A percentile compares a stretch with the other conserved stretches of the same genome.
Evolutionary conservation across 2,888 invertebrate species (phyloP).

Genomic region (Trichopria drosophilae): DNA sequence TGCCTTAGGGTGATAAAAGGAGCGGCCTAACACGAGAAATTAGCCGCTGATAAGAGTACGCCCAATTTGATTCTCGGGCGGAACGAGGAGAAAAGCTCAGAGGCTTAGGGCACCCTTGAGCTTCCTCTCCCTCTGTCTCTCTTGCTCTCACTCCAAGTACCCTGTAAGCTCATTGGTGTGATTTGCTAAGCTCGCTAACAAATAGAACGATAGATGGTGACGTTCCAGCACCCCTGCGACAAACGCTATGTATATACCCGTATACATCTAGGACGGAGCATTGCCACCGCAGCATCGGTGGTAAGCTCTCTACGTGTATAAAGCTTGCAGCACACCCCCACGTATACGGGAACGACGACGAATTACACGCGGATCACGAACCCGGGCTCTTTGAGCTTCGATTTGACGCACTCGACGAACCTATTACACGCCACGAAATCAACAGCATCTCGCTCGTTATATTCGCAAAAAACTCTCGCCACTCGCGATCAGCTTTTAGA

Average conservation of each 20-base stretch:
- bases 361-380: slow-evolving; percentile 55
- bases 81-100: slow-evolving; percentile 49
- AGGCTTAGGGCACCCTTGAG: too few relatives aligned
- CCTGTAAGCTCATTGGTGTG: slow-evolving; percentile 56
- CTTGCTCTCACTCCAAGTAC: slow-evolving; percentile 42
- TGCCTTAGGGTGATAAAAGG: too few relatives aligned
- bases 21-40: too few relatives aligned
- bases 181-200: slow-evolving; percentile 59
- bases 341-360: slow-evolving; percentile 40
- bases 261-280: slow-evolving; percentile 31
- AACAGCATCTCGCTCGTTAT: too few relatives aligned
- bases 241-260: slow-evolving; percentile 13
- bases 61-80: slow-evolving; percentile 32
- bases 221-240: slow-evolving; percentile 44
- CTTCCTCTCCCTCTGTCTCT: too few relatives aligned
- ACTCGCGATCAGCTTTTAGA: neutral
- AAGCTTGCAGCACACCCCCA: too few relatives aligned
- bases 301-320: too few relatives aligned
- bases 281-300: slow-evolving; percentile 32
- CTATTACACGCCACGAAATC: slow-evolving; percentile 32
- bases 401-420: slow-evolving; percentile 51
- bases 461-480: too few relatives aligned
- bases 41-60: too few relatives aligned
- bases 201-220: slow-evolving; percentile 58
- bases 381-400: slow-evolving; percentile 46